Conservation (phyloP, 1,140 invertebrate species). For the Drosophila neocordata region DNA sequence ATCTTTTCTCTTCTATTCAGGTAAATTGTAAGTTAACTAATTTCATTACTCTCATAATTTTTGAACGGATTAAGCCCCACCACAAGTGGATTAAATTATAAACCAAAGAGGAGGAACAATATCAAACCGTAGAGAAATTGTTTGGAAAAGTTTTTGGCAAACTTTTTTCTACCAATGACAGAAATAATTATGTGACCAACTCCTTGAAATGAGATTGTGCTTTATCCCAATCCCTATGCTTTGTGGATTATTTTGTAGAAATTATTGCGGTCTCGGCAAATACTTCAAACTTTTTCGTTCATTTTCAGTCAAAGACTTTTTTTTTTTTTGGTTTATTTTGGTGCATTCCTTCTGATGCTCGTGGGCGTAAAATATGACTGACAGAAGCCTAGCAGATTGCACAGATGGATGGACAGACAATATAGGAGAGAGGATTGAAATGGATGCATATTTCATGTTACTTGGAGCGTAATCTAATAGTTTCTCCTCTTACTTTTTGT, state of each 20-base stretch:
- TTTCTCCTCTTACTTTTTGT: background rate
- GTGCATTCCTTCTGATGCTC: constrained; percentile 16
- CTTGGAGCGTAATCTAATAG: background rate
- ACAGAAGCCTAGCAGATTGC: constrained; percentile 6
- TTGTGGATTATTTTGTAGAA: background rate
- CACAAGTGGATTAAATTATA: constrained; percentile 42
- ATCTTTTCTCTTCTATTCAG: constrained; percentile 15
- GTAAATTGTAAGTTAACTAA: constrained; percentile 18
- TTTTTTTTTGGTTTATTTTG: background rate
- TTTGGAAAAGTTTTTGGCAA: constrained; percentile 1
- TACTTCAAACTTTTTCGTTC: background rate
- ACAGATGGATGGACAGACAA: constrained; percentile 12
- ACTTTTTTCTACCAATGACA: constrained; percentile 27
- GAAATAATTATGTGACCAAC: constrained; percentile 7
- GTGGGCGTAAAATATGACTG: constrained; percentile 28
- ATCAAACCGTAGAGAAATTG: constrained; percentile 26
- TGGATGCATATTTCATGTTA: background rate
- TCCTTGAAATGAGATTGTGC: constrained; percentile 11
- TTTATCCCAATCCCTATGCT: background rate
- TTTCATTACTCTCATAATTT: constrained; percentile 56
- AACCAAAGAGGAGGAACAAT: constrained; percentile 30
- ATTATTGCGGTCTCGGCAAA: constrained; percentile 1
- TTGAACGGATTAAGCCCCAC: constrained; percentile 53
- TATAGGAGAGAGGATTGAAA: background rate
- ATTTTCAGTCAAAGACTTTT: background rate